Evolutionary conservation across 2,113 vertebrate genomes (phyloP).

Genomic region (Smithornis capensis): DNA sequence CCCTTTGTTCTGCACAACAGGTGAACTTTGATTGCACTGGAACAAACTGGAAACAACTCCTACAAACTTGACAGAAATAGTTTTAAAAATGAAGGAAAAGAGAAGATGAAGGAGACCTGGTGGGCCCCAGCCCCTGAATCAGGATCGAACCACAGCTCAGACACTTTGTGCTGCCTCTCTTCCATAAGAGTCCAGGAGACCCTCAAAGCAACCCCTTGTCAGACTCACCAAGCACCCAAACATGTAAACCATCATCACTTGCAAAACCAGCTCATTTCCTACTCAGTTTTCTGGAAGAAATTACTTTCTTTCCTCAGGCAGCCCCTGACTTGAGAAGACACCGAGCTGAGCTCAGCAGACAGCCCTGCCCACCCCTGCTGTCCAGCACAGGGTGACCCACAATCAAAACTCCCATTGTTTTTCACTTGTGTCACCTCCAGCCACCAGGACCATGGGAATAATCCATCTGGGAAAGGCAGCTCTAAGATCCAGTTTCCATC

Average conservation of each 20-base stretch:
- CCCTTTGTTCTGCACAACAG: not conserved
- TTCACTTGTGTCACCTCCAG: not conserved
- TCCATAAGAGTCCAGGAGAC: not conserved
- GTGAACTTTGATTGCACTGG: not conserved
- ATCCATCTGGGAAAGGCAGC: not conserved
- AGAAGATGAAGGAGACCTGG: not conserved
- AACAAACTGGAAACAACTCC: not conserved
- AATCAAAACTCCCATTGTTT: not conserved
- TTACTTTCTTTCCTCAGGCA: not conserved
- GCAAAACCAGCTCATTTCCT: not conserved
- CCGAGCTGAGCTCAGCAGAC: not conserved
- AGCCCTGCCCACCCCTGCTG: not conserved
- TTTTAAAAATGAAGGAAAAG: not conserved
- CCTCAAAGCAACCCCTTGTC: not conserved
- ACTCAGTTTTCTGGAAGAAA: no score
- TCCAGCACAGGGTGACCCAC: not conserved
- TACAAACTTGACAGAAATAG: accelerated
- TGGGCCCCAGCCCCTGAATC: not conserved
- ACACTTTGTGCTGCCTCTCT: not conserved
- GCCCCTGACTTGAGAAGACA: not conserved
- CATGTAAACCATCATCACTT: not conserved
- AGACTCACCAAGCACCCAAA: not conserved
- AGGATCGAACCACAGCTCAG: not conserved
- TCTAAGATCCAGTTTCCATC: not conserved
- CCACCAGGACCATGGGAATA: not conserved